These are phyloP conservation scores for Liparis tanakae DNA, from an alignment of 2,797 vertebrate genomes.

Conservation along the genomic window DNA sequence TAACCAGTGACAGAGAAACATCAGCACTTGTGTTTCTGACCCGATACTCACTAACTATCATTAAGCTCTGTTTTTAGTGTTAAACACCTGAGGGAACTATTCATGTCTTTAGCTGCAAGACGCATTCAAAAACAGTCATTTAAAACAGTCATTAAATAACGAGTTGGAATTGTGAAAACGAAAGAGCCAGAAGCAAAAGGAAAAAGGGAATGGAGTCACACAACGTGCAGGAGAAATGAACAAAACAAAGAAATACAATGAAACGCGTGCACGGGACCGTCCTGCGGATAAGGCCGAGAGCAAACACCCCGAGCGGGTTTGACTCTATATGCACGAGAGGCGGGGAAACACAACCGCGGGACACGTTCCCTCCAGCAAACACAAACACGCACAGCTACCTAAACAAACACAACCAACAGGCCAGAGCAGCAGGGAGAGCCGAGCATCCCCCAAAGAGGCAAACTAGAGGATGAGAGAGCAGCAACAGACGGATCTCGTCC, in stretches of 20 bases:
- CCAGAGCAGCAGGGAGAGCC: slow-evolving; percentile 37
- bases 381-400: slow-evolving; percentile 24
- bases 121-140: neutral
- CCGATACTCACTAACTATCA: neutral
- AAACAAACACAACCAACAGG: slow-evolving; percentile 37
- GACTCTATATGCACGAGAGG: neutral
- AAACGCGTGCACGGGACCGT: neutral
- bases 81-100: neutral
- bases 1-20: neutral
- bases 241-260: neutral
- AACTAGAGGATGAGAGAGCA: slow-evolving; percentile 32
- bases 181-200: neutral
- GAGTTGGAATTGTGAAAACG: neutral
- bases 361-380: neutral
- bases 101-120: neutral
- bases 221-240: neutral
- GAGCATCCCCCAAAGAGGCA: slow-evolving; percentile 9
- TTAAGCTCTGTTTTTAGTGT: slow-evolving; percentile 1
- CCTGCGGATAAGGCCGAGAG: slow-evolving; percentile 1
- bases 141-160: neutral
- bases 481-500: slow-evolving; percentile 17
- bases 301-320: neutral
- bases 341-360: neutral
- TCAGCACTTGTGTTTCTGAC: neutral
- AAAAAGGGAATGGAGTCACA: neutral